Percentiles rank a stretch among this genome's conserved stretches.
phyloP scores from a whole-genome alignment of 2,113 vertebrate species.

The Burhinus oedicnemus region DNA sequence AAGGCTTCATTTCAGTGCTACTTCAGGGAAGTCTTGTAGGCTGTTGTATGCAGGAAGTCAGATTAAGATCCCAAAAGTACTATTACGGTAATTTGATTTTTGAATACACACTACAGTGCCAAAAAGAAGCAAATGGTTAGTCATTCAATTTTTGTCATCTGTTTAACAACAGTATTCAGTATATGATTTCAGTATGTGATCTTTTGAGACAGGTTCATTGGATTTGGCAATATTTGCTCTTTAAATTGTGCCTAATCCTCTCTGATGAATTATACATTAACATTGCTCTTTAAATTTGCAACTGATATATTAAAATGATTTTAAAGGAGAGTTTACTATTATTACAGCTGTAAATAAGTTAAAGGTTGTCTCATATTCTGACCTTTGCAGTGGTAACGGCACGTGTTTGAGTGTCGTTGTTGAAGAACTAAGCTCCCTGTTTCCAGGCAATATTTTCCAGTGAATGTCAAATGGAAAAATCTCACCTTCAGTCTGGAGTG shows the following conservation, averaged over 20 bases:
- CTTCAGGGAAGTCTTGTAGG: background rate
- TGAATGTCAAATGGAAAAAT: background rate
- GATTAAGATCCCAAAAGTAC: background rate
- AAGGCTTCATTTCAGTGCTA: background rate
- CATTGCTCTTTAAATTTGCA: background rate
- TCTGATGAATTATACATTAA: background rate
- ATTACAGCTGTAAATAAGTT: background rate
- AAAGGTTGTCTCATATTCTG: background rate
- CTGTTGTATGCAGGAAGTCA: background rate
- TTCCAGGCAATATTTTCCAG: background rate
- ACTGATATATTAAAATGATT: background rate
- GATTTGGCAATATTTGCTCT: background rate
- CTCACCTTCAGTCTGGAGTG: background rate
- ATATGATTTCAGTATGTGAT: background rate
- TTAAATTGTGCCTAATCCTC: background rate
- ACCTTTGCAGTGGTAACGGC: background rate
- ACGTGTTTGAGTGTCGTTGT: background rate
- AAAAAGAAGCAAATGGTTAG: background rate
- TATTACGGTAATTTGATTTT: background rate
- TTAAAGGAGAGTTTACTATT: background rate
- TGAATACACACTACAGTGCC: background rate
- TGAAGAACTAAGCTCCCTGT: background rate
- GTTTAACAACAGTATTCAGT: no score
- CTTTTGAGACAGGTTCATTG: fast-evolving
- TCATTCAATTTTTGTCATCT: background rate